These are phyloP conservation scores for Scaptomyza reducta DNA, from an alignment of 2,888 invertebrate species.

Conservation along the genomic window DNA sequence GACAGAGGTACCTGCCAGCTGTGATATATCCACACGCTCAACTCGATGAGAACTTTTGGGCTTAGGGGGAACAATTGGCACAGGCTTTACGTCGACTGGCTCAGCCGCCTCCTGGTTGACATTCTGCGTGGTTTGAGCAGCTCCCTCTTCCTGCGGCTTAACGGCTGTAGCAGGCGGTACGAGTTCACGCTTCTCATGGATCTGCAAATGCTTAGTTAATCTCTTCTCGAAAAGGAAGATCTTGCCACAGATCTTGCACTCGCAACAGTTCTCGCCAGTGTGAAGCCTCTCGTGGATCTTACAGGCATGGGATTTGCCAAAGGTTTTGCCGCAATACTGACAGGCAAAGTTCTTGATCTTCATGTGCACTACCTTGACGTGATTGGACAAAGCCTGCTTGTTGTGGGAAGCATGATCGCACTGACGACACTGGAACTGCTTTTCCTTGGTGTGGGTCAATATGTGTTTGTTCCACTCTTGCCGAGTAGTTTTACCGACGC, in stretches of 20 bases:
- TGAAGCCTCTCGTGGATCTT: constrained; percentile 81
- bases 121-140: constrained; percentile 18
- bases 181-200: constrained; percentile 80
- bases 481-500: constrained; percentile 82
- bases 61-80: constrained; percentile 60
- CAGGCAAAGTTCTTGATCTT: constrained; percentile 82
- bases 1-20: constrained; percentile 80
- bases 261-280: constrained; percentile 81
- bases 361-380: constrained; percentile 81
- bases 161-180: constrained; percentile 41
- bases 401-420: constrained; percentile 82
- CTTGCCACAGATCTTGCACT: constrained; percentile 81
- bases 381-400: constrained; percentile 81
- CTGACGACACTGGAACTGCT: constrained; percentile 80
- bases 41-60: constrained; percentile 80
- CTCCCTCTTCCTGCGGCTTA: constrained; percentile 41
- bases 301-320: constrained; percentile 81
- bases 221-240: constrained; percentile 80
- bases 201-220: constrained; percentile 80
- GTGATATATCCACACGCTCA: constrained; percentile 80
- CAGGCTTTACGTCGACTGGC: constrained; percentile 45
- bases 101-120: constrained; percentile 32
- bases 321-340: constrained; percentile 81
- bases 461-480: constrained; percentile 83
- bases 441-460: constrained; percentile 82